Evolutionary conservation across 2,888 invertebrate species (phyloP).

Genomic region (Drosophila atripex): DNA sequence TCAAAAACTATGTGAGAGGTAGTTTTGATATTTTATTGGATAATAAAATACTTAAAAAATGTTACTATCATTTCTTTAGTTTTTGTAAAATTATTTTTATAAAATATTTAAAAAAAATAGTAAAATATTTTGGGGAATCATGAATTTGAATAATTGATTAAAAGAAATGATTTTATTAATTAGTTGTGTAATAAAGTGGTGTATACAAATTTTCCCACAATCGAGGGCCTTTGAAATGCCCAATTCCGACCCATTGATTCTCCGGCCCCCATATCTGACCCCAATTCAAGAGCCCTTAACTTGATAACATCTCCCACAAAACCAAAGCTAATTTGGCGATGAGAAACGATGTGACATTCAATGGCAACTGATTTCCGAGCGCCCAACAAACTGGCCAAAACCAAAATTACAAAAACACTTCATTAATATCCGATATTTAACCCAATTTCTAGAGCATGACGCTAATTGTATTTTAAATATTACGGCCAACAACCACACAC

Average conservation of each 20-base stretch:
- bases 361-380: conserved; percentile 14
- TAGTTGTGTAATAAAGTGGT: neutral
- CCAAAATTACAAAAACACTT: conserved; percentile 35
- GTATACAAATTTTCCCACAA: neutral
- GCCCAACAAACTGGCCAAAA: neutral
- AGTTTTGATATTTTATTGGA: too few relatives aligned
- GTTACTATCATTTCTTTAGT: too few relatives aligned
- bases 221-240: neutral
- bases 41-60: too few relatives aligned
- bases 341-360: conserved; percentile 35
- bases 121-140: too few relatives aligned
- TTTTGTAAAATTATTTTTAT: too few relatives aligned
- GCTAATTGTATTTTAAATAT: conserved; percentile 67
- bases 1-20: too few relatives aligned
- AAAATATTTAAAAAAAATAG: too few relatives aligned
- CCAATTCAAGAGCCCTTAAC: conserved; percentile 2
- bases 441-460: conserved; percentile 76
- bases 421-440: conserved; percentile 63
- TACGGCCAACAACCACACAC: conserved; percentile 28
- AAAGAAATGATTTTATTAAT: neutral
- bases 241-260: neutral
- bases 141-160: too few relatives aligned
- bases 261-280: conserved; percentile 9
- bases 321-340: conserved; percentile 32
- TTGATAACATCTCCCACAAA: conserved; percentile 25